These are phyloP conservation scores for Emys orbicularis DNA, from an alignment of 2,797 vertebrate species.

Conservation along the genomic window DNA sequence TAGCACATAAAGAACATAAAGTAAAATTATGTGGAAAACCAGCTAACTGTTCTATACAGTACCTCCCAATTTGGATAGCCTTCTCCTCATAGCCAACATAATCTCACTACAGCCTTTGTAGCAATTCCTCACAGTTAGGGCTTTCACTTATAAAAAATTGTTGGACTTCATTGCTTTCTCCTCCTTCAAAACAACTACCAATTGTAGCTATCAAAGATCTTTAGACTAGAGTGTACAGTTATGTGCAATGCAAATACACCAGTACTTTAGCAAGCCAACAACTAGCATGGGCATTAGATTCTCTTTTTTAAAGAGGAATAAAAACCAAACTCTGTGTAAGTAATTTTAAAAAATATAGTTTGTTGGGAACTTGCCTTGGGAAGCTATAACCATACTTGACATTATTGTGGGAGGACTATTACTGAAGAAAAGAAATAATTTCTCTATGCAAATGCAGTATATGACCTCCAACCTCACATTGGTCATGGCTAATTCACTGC, in stretches of 20 bases:
- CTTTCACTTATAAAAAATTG: neutral
- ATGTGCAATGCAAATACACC: neutral
- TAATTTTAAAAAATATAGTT: conserved; percentile 8
- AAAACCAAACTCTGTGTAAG: neutral
- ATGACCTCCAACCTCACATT: neutral
- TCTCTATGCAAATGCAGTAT: neutral
- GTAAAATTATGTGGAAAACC: neutral
- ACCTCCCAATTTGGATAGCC: neutral
- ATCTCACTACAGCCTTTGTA: neutral
- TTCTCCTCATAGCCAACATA: neutral
- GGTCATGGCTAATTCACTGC: conserved; percentile 31
- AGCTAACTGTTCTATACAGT: neutral
- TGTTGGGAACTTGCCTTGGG: neutral
- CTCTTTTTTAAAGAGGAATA: neutral
- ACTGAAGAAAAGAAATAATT: conserved; percentile 43
- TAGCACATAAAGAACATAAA: neutral
- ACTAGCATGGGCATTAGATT: neutral
- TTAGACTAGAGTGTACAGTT: neutral
- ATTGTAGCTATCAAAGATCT: neutral
- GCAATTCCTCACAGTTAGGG: neutral
- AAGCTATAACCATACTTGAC: neutral
- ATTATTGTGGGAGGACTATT: neutral
- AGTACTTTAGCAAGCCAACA: neutral
- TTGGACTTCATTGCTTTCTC: neutral
- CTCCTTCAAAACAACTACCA: neutral